These are phyloP conservation scores for Sylvia atricapilla DNA, from an alignment of 2,113 vertebrate genomes.

Conservation along the genomic window DNA sequence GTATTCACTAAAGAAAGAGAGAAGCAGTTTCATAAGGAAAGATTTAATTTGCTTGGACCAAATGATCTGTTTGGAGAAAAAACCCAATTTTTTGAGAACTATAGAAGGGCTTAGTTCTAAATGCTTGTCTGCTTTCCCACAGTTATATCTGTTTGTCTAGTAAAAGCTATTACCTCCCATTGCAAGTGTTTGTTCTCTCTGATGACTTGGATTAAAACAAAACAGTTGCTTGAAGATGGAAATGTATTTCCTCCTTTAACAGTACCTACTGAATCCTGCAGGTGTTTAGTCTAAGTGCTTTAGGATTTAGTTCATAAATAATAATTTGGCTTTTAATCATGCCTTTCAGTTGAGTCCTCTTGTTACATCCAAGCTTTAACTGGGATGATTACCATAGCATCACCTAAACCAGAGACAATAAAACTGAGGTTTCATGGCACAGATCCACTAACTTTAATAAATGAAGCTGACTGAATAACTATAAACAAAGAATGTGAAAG, in stretches of 20 bases:
- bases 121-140: background rate
- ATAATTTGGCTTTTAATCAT: conserved; percentile 48
- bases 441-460: conserved; percentile 28
- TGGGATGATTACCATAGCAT: background rate
- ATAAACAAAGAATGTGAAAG: conserved; percentile 50
- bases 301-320: conserved; percentile 42
- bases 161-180: background rate
- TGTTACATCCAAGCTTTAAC: background rate
- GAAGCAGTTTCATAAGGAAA: background rate
- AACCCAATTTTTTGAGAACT: background rate
- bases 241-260: background rate
- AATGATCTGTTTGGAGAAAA: background rate
- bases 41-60: background rate
- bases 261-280: conserved; percentile 24
- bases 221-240: background rate
- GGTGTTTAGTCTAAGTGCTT: conserved; percentile 2
- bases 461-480: conserved; percentile 32
- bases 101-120: background rate
- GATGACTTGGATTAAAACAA: background rate
- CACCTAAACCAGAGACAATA: conserved; percentile 27
- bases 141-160: background rate
- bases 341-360: conserved; percentile 22
- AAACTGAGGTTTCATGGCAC: conserved; percentile 35
- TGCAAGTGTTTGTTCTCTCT: background rate
- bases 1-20: background rate